Evolutionary conservation across 2,888 invertebrate species (phyloP).

Genomic region (Tenthredo amoena): DNA sequence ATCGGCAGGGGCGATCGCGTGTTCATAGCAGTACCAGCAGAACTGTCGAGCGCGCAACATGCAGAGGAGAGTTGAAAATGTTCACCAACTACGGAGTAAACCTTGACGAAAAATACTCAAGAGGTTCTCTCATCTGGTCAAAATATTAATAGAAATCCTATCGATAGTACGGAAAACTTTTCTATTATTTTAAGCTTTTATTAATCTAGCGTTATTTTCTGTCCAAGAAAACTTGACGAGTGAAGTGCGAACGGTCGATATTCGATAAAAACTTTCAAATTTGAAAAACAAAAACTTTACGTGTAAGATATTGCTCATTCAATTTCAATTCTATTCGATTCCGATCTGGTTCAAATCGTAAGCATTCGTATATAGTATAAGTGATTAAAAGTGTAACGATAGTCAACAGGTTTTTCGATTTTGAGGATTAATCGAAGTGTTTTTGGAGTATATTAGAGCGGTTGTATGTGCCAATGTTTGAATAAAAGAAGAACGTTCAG

Average conservation of each 20-base stretch:
- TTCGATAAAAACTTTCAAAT: neutral
- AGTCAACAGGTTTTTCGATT: neutral
- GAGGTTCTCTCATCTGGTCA: neutral
- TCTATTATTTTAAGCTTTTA: neutral
- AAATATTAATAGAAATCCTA: neutral
- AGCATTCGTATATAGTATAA: neutral
- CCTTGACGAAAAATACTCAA: neutral
- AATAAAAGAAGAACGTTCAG: neutral
- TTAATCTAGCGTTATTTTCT: neutral
- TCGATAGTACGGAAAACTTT: neutral
- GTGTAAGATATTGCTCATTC: neutral
- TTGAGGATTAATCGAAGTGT: neutral
- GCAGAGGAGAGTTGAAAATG: constrained; percentile 52
- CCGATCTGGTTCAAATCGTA: neutral
- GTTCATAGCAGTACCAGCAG: constrained; percentile 76
- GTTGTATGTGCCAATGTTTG: neutral
- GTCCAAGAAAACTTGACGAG: neutral
- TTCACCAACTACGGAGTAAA: constrained; percentile 46
- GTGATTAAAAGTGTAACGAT: constrained; percentile 54
- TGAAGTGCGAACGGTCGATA: neutral
- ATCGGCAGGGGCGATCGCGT: constrained; percentile 66
- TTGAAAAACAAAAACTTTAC: neutral
- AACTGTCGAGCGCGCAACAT: constrained; percentile 76
- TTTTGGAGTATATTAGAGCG: neutral
- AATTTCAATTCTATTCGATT: neutral